Evolutionary conservation across 2,113 vertebrate genomes (phyloP).

Genomic region (Camelus bactrianus): DNA sequence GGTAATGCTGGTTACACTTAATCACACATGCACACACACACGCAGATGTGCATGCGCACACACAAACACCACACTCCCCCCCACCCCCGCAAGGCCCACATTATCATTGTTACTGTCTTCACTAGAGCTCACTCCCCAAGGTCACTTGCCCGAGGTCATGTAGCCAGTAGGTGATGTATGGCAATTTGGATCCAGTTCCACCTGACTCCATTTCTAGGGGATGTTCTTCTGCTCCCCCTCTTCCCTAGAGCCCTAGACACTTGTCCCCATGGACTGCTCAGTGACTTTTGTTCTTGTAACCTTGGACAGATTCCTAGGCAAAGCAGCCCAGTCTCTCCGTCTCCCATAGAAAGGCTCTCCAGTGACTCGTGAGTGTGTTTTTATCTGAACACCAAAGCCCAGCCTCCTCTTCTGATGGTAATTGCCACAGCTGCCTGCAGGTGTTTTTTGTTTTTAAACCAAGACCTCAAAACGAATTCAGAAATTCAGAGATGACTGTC

Average conservation of each 20-base stretch:
- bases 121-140: background rate
- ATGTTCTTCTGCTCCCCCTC: background rate
- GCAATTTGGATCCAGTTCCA: background rate
- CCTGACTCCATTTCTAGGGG: constrained; percentile 9
- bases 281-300: background rate
- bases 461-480: constrained; percentile 28
- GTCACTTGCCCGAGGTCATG: background rate
- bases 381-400: background rate
- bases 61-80: background rate
- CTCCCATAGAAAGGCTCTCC: background rate
- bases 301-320: background rate
- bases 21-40: background rate
- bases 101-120: background rate
- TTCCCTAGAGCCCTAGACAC: background rate
- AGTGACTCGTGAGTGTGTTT: constrained; percentile 6
- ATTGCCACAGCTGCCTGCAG: constrained; percentile 53
- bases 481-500: constrained; percentile 60
- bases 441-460: constrained; percentile 66
- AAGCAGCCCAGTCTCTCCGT: background rate
- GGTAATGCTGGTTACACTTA: background rate
- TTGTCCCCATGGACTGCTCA: background rate
- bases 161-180: background rate
- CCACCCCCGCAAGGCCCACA: background rate
- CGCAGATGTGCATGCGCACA: background rate
- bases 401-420: constrained; percentile 19